Evolutionary conservation across 2,113 vertebrate genomes (phyloP), one percentile per base, ranked within the genome.

Genomic region (Junco hyemalis): DNA sequence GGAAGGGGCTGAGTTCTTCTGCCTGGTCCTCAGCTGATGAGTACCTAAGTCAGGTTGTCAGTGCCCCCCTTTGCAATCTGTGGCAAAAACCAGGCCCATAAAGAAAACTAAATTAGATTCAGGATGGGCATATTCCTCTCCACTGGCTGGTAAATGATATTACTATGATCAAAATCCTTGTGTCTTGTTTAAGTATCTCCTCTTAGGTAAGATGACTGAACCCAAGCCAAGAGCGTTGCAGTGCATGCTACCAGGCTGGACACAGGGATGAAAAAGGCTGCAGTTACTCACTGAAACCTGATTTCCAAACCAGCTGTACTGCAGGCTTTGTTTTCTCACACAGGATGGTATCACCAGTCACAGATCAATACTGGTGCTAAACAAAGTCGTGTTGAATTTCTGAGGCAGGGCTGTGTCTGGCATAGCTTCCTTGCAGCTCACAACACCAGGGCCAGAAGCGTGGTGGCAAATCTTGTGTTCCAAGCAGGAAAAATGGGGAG

Each of bases 191-290:
- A 38, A 79, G n/a, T n/a, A 21, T 10, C 63, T 85, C 0, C 48
- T 76, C 45, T 60, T 31, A 42, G 21, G 36, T 2, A 33, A 51
- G 28, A 60, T 29, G 33, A 69, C n/a, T 21, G 40, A 85, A 78
- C 4, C 48, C 45, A 61, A 65, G 38, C 38, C 35, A 71, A 63
- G 77, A 74, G 22, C 72, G 31, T 31, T 50, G 29, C 24, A 51
- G 26, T 2, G 0, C 0, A 0, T 29, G 24, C 48, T 28, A 35
- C 48, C 44, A 68, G 70, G 35, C 14, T 0, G 1, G 22, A 63
- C 31, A 21, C 36, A 63, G 22, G 71, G 31, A 77, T 36, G 48
- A 56, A 56, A 56, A 15, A 50, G 56, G 64, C 80, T 63, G 64
- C 26, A 72, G 50, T 26, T 77, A 56, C 42, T 68, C 35, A 54